A percentile compares a stretch with the other conserved stretches of the same genome.
These are phyloP conservation scores for Drosophila leonis DNA, from an alignment of 2,888 invertebrate genomes.

Conservation along the genomic window DNA sequence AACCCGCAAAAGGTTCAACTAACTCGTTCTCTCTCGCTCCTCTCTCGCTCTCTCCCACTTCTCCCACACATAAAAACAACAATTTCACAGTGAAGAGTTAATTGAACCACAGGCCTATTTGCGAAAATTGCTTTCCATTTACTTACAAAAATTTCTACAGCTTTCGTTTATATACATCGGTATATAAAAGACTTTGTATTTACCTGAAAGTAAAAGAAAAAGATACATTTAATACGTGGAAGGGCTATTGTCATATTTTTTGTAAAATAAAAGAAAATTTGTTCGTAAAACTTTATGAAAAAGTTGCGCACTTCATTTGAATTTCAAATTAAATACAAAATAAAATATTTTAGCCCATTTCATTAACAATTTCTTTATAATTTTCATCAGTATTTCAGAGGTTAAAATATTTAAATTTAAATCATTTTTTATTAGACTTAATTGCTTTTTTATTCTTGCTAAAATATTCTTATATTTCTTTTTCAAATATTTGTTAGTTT, in stretches of 20 bases:
- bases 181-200: slow-evolving; percentile 14
- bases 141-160: slow-evolving; percentile 25
- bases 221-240: background rate
- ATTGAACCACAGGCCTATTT: slow-evolving; percentile 55
- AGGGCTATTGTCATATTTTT: background rate
- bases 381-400: background rate
- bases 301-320: background rate
- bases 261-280: background rate
- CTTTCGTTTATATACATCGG: background rate
- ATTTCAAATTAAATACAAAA: background rate
- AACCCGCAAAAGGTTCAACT: slow-evolving; percentile 51
- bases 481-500: background rate
- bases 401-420: background rate
- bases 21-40: slow-evolving; percentile 1
- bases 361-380: background rate
- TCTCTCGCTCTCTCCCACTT: background rate
- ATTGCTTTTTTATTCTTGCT: background rate
- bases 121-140: slow-evolving; percentile 25
- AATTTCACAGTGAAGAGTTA: slow-evolving; percentile 44
- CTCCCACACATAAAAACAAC: slow-evolving; percentile 37
- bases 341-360: background rate
- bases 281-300: background rate
- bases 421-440: background rate
- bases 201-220: slow-evolving; percentile 55
- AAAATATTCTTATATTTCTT: background rate